Percentiles rank a stretch among this genome's conserved stretches.
Conservation (phyloP, 2,797 vertebrate species). For the Paramormyrops hopkinsi region DNA sequence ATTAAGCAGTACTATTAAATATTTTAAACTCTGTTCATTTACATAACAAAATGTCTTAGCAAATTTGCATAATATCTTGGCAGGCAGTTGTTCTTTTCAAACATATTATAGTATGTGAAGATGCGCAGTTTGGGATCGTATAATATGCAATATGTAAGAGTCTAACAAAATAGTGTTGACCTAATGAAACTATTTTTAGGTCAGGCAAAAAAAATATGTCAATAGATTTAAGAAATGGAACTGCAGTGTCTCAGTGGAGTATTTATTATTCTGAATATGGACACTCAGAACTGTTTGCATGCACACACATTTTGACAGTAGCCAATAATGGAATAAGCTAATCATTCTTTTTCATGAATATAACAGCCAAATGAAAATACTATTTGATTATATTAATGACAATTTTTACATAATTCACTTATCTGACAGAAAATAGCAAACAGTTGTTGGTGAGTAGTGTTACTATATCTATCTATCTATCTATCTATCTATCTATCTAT, state of each 20-base stretch:
- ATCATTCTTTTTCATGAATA: background rate
- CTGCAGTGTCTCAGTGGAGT: background rate
- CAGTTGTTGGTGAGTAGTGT: background rate
- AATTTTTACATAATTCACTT: background rate
- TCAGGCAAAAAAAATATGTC: background rate
- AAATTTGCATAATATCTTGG: background rate
- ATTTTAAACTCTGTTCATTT: constrained; percentile 2
- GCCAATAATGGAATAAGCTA: background rate
- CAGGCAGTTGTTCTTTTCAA: background rate
- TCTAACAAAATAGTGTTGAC: background rate
- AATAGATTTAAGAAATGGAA: background rate
- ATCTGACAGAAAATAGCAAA: background rate
- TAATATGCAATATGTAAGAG: background rate
- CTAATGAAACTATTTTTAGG: background rate
- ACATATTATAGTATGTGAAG: background rate
- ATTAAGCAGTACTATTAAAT: background rate
- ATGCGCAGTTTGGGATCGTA: background rate
- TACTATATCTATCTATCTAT: no score
- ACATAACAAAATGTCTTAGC: background rate
- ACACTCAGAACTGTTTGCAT: background rate
- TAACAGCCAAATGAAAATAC: background rate
- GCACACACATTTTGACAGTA: background rate
- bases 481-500: background rate
- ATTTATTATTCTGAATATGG: background rate
- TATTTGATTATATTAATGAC: background rate